Conservation (phyloP, 30 jellyfish, hydroid and myxozoan species). For the Aurelia coerulea region DNA sequence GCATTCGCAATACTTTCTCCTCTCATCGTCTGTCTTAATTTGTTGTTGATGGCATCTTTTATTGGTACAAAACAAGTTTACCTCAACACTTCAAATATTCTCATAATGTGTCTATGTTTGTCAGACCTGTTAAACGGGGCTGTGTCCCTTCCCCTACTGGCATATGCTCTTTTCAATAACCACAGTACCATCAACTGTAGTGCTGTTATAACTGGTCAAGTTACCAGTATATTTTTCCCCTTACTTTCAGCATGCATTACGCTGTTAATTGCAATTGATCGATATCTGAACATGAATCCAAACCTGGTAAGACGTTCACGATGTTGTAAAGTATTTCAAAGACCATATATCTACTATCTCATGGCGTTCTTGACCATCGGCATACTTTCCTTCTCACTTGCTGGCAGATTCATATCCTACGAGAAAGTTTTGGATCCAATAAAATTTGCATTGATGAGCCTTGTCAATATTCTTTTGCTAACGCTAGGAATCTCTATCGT, state of each 20-base stretch:
- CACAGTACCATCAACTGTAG: neutral
- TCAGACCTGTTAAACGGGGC: neutral
- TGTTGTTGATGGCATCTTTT: neutral
- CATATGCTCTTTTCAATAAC: neutral
- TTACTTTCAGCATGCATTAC: neutral
- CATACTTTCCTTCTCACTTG: no score
- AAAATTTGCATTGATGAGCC: no score
- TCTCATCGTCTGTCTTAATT: neutral
- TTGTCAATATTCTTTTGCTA: no score
- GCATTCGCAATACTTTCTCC: no score
- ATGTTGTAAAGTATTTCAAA: no score
- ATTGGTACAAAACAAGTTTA: neutral
- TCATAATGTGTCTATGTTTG: neutral
- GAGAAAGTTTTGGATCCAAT: no score
- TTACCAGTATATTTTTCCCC: neutral
- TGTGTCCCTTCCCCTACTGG: neutral
- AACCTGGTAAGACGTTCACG: no score
- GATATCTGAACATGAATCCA: conserved; percentile 45
- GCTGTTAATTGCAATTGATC: conserved; percentile 34
- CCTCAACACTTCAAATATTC: neutral
- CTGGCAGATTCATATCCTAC: no score
- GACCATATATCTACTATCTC: no score
- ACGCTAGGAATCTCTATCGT: neutral
- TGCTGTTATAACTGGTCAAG: neutral
- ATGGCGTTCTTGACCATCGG: no score